Evolutionary conservation across 1,140 invertebrate species (phyloP).

Genomic region (Solenopsis fugax): DNA sequence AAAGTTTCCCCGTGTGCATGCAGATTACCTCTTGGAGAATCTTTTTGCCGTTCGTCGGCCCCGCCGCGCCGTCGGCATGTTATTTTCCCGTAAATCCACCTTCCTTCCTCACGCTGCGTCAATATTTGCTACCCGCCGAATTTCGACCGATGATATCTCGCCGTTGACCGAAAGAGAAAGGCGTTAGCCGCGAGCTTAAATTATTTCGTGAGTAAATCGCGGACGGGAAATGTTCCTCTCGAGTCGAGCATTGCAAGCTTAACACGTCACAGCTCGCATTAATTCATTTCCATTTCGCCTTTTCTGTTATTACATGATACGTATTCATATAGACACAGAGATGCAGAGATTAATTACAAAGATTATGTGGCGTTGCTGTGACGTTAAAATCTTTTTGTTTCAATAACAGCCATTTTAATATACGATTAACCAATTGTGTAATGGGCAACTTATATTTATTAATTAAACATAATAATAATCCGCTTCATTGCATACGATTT

Average conservation of each 20-base stretch:
- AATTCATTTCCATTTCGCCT: constrained; percentile 19
- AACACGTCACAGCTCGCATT: background rate
- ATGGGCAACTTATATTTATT: constrained; percentile 22
- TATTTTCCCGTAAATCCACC: constrained; percentile 54
- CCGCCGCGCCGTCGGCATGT: constrained; percentile 26
- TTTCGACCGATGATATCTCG: constrained; percentile 23
- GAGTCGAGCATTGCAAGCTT: background rate
- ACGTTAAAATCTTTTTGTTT: constrained; percentile 4
- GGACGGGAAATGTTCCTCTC: background rate
- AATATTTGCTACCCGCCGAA: constrained; percentile 54
- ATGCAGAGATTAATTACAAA: constrained; percentile 25
- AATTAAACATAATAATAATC: constrained; percentile 23
- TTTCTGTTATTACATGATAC: background rate
- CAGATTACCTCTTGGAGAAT: constrained; percentile 48
- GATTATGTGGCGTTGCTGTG: too few species aligned
- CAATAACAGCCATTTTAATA: constrained; percentile 5
- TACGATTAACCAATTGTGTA: constrained; percentile 5
- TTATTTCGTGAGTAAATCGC: constrained; percentile 35
- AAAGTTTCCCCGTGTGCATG: constrained; percentile 47
- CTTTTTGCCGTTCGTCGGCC: constrained; percentile 28
- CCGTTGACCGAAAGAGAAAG: constrained; percentile 25
- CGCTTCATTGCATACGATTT: background rate
- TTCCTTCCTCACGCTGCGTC: constrained; percentile 30
- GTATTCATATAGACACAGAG: background rate
- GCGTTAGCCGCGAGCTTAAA: constrained; percentile 14